Evolutionary conservation across 2,797 vertebrate species (phyloP), one percentile per base, ranked within the genome.

Genomic region (Ptychadena robeensis): DNA sequence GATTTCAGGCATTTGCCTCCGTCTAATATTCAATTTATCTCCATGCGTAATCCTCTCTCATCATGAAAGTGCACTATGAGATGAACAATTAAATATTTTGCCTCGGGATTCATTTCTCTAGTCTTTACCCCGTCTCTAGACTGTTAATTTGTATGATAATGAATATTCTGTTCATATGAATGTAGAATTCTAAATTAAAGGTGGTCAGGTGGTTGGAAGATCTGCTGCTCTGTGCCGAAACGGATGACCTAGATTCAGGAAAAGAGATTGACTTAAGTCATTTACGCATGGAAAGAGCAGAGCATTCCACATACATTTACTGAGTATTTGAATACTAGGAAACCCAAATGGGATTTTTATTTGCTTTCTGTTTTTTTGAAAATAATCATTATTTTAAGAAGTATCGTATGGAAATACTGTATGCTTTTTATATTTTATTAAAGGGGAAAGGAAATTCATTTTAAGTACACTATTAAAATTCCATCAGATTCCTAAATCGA

Each of bases 161-260:
- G 74, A 70, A 67, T 63, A 71, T 82, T 48, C 73, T 59, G 53
- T 37, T 32, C 28, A 70, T n/a, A 61, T 27, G 66, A 66, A 67
- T 61, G 59, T n/a, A 27, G 5, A 30, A 40, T 22, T 22, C 31
- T 25, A 78, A 65, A 72, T 83, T 67, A 69, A 74, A 28, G 69
- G 32, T 76, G 53, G 75, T 67, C 61, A 40, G 53, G 59, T 69
- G 44, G 67, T 72, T 27, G 28, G n/a, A 69, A 44, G 12, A 63
- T 37, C 66, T 75, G 40, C 28, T 68, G 5, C 37, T 44, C 48
- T 59, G 14, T 59, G 65, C 31, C 28, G 31, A 53, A 79, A 80
- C 69, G 76, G 34, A 4, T 85, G 82, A 85, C 82, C 82, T 80
- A 85, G 64, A 85, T 85, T 85, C 38, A 69, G 72, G 38, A 57